phyloP scores from a whole-genome alignment of 2,888 invertebrate species.

The Margaritifera margaritifera region DNA sequence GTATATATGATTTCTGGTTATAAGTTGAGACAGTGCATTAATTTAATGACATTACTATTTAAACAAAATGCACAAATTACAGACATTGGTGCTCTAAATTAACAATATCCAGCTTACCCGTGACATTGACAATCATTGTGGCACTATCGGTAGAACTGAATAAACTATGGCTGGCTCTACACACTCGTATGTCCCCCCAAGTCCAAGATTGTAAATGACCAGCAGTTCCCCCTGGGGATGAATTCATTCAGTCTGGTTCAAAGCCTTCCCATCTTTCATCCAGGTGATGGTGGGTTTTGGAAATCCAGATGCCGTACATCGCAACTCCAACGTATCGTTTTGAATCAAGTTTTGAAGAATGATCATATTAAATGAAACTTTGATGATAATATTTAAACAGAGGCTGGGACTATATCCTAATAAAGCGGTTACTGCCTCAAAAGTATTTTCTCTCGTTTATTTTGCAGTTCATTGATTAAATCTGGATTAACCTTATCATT shows the following conservation, averaged over 20 bases:
- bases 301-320: conserved; percentile 81
- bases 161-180: conserved; percentile 72
- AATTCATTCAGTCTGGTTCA: conserved; percentile 14
- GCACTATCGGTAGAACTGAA: conserved; percentile 45
- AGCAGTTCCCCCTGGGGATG: conserved; percentile 69
- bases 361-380: too few species aligned
- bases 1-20: too few species aligned
- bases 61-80: too few species aligned
- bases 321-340: conserved; percentile 85
- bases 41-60: too few species aligned
- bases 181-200: conserved; percentile 81
- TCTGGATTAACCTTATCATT: too few species aligned
- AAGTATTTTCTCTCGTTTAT: too few species aligned
- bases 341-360: conserved; percentile 78
- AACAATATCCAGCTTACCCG: conserved; percentile 77
- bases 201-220: conserved; percentile 78
- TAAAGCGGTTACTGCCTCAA: too few species aligned
- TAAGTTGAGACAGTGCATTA: too few species aligned
- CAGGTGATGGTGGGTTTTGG: conserved; percentile 82
- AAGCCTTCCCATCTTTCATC: conserved; percentile 73
- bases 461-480: too few species aligned
- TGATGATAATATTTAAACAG: too few species aligned
- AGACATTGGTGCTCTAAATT: too few species aligned
- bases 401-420: too few species aligned
- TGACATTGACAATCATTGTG: conserved; percentile 82